phyloP scores from a whole-genome alignment of 2,888 invertebrate genomes.

The Calephelis perditalis region DNA sequence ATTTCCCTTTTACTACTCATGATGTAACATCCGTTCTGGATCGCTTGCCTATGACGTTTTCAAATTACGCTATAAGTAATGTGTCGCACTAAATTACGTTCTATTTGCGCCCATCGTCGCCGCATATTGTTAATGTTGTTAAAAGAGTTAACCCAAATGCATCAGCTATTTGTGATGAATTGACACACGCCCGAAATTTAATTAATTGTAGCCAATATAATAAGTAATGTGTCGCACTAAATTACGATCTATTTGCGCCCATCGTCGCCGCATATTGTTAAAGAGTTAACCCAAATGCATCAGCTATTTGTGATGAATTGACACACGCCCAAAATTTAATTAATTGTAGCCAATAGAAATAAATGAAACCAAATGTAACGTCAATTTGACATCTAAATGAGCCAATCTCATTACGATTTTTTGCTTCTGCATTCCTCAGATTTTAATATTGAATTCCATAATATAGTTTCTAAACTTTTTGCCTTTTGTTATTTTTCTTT shows the following conservation, averaged over 20 bases:
- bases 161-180: not conserved
- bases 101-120: conserved; percentile 17
- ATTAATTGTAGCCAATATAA: no score
- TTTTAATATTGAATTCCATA: no score
- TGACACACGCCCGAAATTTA: not conserved
- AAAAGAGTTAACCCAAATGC: conserved; percentile 3
- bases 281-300: conserved; percentile 1
- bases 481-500: no score
- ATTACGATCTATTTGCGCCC: conserved; percentile 20
- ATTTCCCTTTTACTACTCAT: conserved; percentile 6
- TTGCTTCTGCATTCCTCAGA: no score
- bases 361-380: not conserved
- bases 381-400: not conserved
- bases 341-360: not conserved
- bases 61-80: conserved; percentile 19
- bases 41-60: conserved; percentile 19
- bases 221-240: conserved; percentile 18
- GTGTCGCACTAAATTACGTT: conserved; percentile 19
- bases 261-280: conserved; percentile 6
- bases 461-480: no score
- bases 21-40: conserved; percentile 25
- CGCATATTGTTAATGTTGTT: conserved; percentile 2
- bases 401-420: no score
- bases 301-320: not conserved
- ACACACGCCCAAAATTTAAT: not conserved